Conservation (phyloP, 2,888 invertebrate species). For the Phaonia tiefii region DNA sequence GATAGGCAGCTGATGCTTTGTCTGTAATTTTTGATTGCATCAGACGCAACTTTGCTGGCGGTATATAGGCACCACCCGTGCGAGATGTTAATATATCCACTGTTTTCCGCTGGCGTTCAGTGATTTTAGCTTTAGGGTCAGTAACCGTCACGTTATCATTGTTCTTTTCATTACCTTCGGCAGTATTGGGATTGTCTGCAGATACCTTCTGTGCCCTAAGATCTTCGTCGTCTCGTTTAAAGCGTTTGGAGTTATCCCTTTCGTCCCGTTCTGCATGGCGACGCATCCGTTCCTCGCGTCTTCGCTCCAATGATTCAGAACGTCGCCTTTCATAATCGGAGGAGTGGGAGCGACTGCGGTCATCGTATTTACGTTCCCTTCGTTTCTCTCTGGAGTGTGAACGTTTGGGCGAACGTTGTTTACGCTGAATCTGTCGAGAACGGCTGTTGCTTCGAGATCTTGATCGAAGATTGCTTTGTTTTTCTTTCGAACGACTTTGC, state of each 20-base stretch:
- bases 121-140: slow-evolving; percentile 76
- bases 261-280: slow-evolving; percentile 75
- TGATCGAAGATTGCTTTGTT: neutral
- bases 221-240: slow-evolving; percentile 52
- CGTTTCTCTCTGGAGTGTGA: slow-evolving; percentile 43
- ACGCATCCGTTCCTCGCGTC: slow-evolving; percentile 74
- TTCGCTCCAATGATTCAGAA: slow-evolving; percentile 73
- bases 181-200: slow-evolving; percentile 40
- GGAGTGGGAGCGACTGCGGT: slow-evolving; percentile 60
- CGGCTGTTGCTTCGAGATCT: slow-evolving; percentile 42
- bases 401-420: slow-evolving; percentile 43
- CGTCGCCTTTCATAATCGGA: slow-evolving; percentile 68
- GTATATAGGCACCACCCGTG: slow-evolving; percentile 98
- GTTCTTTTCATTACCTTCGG: slow-evolving; percentile 61
- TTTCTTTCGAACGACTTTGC: neutral
- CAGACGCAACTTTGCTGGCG: slow-evolving; percentile 95
- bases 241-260: slow-evolving; percentile 69
- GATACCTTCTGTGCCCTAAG: slow-evolving; percentile 24
- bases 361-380: slow-evolving; percentile 20
- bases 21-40: slow-evolving; percentile 98
- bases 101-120: slow-evolving; percentile 78
- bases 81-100: slow-evolving; percentile 89
- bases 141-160: slow-evolving; percentile 72
- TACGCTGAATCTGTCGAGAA: slow-evolving; percentile 40
- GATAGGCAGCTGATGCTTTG: slow-evolving; percentile 96